Evolutionary conservation across 2,113 vertebrate genomes (phyloP).

Genomic region (Lophochroa leadbeateri): DNA sequence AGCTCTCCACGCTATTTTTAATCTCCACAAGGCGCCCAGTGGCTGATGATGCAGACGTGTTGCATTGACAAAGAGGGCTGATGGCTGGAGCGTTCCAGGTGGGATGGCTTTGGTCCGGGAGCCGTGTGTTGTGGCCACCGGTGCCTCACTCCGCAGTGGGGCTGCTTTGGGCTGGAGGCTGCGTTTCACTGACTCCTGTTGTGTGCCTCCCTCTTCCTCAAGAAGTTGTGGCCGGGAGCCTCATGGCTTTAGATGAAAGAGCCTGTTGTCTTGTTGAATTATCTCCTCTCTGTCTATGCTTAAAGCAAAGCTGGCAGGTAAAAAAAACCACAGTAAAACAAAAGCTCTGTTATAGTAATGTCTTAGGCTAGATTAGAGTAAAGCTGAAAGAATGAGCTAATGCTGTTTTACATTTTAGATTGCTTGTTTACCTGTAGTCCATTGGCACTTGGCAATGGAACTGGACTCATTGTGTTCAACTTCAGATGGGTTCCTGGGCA

Average conservation of each 20-base stretch:
- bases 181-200: constrained; percentile 1
- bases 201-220: background rate
- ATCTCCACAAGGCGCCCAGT: background rate
- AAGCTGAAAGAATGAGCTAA: background rate
- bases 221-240: background rate
- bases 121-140: background rate
- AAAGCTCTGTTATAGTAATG: background rate
- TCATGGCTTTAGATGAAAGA: constrained; percentile 41
- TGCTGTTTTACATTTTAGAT: background rate
- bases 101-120: background rate
- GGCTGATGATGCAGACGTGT: constrained; percentile 9
- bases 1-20: background rate
- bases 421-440: background rate
- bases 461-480: background rate
- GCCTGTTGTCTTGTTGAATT: constrained; percentile 59
- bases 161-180: background rate
- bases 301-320: constrained; percentile 29
- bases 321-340: background rate
- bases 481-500: background rate
- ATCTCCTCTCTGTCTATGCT: constrained; percentile 17
- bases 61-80: background rate
- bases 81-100: background rate
- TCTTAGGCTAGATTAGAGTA: background rate
- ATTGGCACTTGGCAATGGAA: background rate
- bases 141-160: constrained; percentile 7